Base-by-base conservation (phyloP, 1,140 invertebrate species). In the Argopecten irradians region DNA sequence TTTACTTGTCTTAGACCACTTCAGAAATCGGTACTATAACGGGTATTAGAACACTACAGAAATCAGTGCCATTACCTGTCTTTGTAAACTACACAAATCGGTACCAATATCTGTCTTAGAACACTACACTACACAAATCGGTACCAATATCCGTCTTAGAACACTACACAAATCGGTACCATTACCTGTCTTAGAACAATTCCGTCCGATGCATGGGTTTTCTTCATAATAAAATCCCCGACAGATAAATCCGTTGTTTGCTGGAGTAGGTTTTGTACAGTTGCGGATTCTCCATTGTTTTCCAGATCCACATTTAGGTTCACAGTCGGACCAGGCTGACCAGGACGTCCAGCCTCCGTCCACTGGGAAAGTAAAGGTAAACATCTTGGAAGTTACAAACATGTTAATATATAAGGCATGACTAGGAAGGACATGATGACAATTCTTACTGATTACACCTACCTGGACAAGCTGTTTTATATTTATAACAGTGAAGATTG, bases 161-260 rank as follows among this genome's bases (percentile, higher is more conserved):
- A n/a, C n/a, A n/a, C n/a, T n/a, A n/a, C n/a, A n/a, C n/a, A n/a
- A n/a, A 33, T 34, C 34, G 16, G 83, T 36, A 11, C 36, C 0
- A 2, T 84, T 84, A 39, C n/a, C 19, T 36, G 9, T 35, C 11
- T 36, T n/a, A 8, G 2, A 22, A 84, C 36, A 84, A 13, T 84
- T 34, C 16, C 34, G 11, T 22, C 34, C 34, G 7, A 39, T 22
- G 84, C 87, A 87, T 13, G 83, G 82, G 14, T 46, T 22, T 9
- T 87, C 83, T 43, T 87, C 82, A 32, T 83, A 83, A 36, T 41
- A 22, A 41, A n/a, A 28, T 32, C 92, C 92, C 14, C 87, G 43
- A 91, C 95, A 95, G n/a, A 71, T 22, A 33, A 90, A 35, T 8
- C 94, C 95, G 8, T 91, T 93, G 86, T 92, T 91, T 11, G 91